These are phyloP conservation scores for Catajapyx aquilonaris DNA, from an alignment of 1,140 invertebrate genomes.

Conservation along the genomic window DNA sequence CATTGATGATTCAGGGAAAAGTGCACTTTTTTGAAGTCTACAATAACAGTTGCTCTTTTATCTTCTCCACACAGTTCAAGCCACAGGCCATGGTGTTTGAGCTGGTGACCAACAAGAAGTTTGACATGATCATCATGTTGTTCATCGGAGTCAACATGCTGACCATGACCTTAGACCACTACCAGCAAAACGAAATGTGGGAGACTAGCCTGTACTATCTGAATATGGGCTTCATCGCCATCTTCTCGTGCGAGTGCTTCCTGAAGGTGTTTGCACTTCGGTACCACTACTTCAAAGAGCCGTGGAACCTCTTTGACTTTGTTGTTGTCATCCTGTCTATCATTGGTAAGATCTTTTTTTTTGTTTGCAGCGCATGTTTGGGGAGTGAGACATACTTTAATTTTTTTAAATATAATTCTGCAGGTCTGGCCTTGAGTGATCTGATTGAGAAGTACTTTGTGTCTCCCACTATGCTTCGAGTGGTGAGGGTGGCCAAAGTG, in stretches of 20 bases:
- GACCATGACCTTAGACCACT: conserved; percentile 94
- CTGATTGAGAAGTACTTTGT: conserved; percentile 95
- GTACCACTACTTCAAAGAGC: conserved; percentile 96
- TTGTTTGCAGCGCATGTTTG: no score
- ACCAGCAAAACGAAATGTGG: conserved; percentile 65
- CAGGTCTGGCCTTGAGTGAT: conserved; percentile 85
- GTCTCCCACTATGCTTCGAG: conserved; percentile 86
- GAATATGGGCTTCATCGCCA: conserved; percentile 93
- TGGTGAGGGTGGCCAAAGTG: conserved; percentile 93
- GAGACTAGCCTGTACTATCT: conserved; percentile 67
- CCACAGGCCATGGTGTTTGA: conserved; percentile 91
- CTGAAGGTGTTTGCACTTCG: conserved; percentile 92
- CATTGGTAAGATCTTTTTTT: conserved; percentile 46
- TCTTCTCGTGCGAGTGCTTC: conserved; percentile 93
- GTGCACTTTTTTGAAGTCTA: no score
- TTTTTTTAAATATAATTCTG: no score
- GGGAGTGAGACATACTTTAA: no score
- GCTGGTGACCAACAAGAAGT: conserved; percentile 93
- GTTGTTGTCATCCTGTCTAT: conserved; percentile 97
- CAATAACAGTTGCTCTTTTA: conserved; percentile 4
- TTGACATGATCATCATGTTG: conserved; percentile 98
- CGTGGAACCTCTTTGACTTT: conserved; percentile 99
- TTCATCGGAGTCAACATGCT: conserved; percentile 98
- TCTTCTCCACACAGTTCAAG: conserved; percentile 51
- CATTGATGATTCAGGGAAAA: no score